Base-by-base conservation (phyloP, 92 coral and sea anemone species). In the Micromussa lordhowensis region DNA sequence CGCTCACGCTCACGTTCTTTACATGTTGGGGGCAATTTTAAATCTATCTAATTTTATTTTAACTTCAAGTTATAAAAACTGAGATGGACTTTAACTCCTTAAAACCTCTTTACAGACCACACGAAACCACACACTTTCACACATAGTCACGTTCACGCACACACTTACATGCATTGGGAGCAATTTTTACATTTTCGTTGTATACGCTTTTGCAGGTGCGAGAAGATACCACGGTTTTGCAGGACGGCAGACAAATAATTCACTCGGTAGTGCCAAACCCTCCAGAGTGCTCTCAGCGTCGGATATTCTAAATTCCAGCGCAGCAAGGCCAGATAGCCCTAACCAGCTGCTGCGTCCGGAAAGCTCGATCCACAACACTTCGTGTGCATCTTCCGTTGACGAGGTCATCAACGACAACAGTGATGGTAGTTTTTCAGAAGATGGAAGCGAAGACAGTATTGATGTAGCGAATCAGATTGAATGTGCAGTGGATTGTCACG, bases 321-420 rank as follows among this genome's bases (percentile, higher is more conserved):
- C 35, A 69, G 64, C 81, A 22, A 57, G 88, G 71, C 93, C 93
- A 24, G 85, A 76, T n/a, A 89, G 95, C 34, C 88, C 96, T 12
- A 78, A 84, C 64, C 92, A 88, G 79, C 86, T 90, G 77, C 79
- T 80, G 21, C 86, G 95, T 3, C 96, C 98, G 32, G 95, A 87
- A n/a, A 90, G 98, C 66, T 93, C 98, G 1, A 63, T 91, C 35
- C 98, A 94, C 54, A 81, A 88, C 54, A 94, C 93, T 38, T 93
- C 95, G 3, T 79, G 77, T 63, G 96, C 94, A 12, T 94, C 95
- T 2, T 87, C 96, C 18, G 88, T 79, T 34, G 66, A 78, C 9
- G 88, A 85, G 17, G 71, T 36, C 49, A 80, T 88, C 51, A 57
- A 77, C 31, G 82, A 79, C 83, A 32, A 79, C 83, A 32, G 82